phyloP scores from a whole-genome alignment of 1,140 invertebrate genomes.

The Drosophila equinoxialis region DNA sequence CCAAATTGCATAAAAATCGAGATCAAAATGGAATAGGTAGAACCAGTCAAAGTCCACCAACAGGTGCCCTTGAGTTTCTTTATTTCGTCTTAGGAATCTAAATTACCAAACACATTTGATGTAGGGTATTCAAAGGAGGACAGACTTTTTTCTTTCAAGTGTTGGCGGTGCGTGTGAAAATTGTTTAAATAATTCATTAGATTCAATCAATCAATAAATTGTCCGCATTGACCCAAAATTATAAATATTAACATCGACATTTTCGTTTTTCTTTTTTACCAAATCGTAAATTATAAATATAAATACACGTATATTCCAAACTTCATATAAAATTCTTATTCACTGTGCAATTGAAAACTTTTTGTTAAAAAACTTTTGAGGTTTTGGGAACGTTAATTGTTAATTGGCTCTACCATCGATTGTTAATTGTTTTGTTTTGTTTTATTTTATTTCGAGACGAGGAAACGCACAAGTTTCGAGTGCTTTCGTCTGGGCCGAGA shows the following conservation, averaged over 20 bases:
- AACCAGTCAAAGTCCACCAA: too few species aligned
- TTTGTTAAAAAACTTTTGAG: constrained; percentile 26
- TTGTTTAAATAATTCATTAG: constrained; percentile 9
- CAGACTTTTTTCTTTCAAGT: not conserved
- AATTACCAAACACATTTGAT: too few species aligned
- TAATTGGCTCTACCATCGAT: constrained; percentile 74
- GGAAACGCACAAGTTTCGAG: constrained; percentile 58
- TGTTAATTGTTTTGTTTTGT: constrained; percentile 58
- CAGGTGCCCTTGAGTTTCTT: too few species aligned
- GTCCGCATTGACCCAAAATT: constrained; percentile 22
- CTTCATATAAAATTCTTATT: not conserved
- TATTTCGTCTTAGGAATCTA: too few species aligned
- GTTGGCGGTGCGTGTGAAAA: constrained; percentile 5
- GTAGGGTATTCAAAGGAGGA: too few species aligned
- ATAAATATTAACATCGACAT: not conserved
- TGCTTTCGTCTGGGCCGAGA: constrained; percentile 61
- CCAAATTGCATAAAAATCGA: too few species aligned
- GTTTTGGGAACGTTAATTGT: constrained; percentile 58
- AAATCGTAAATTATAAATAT: too few species aligned
- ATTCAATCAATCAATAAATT: constrained; percentile 3
- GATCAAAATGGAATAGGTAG: too few species aligned
- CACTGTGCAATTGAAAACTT: not conserved
- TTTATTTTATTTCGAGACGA: constrained; percentile 44
- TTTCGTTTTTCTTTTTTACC: not conserved
- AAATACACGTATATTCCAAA: not conserved